Conservation (phyloP, 2,888 invertebrate species). For the Trichopria drosophilae region DNA sequence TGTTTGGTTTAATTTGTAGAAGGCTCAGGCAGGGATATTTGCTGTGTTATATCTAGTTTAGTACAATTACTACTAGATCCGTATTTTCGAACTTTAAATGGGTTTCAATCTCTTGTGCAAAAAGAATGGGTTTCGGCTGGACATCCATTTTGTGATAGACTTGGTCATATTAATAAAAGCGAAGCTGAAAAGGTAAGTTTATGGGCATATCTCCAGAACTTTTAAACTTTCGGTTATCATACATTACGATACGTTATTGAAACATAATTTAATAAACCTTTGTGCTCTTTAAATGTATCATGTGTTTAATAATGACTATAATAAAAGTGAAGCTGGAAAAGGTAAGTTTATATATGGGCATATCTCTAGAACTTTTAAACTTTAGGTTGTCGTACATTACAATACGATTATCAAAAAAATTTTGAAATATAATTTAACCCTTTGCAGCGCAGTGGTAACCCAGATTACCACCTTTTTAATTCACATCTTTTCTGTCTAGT, state of each 20-base stretch:
- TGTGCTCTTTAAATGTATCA: no score
- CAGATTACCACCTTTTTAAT: no score
- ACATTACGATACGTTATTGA: not conserved
- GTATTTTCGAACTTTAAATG: slow-evolving; percentile 76
- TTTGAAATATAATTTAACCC: no score
- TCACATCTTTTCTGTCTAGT: no score
- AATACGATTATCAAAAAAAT: not conserved
- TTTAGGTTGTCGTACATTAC: no score
- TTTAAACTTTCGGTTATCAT: not conserved
- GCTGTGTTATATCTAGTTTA: slow-evolving; percentile 83
- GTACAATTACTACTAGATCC: slow-evolving; percentile 87
- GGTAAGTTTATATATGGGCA: no score
- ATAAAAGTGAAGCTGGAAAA: slow-evolving; percentile 1
- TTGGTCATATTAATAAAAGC: slow-evolving; percentile 70
- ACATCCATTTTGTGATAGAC: slow-evolving; percentile 81
- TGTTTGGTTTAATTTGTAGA: slow-evolving; percentile 46
- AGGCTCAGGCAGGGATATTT: slow-evolving; percentile 85
- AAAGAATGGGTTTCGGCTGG: slow-evolving; percentile 95
- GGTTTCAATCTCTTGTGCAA: slow-evolving; percentile 88
- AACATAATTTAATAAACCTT: no score
- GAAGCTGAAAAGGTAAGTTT: slow-evolving; percentile 62
- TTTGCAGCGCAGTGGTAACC: no score
- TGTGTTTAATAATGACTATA: slow-evolving; percentile 1
- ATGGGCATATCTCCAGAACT: no score
- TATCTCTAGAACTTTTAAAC: no score